A percentile compares a stretch with the other conserved stretches of the same genome.
These are phyloP conservation scores for Melangyna quadrimaculata DNA, from an alignment of 2,888 invertebrate genomes.

Conservation along the genomic window DNA sequence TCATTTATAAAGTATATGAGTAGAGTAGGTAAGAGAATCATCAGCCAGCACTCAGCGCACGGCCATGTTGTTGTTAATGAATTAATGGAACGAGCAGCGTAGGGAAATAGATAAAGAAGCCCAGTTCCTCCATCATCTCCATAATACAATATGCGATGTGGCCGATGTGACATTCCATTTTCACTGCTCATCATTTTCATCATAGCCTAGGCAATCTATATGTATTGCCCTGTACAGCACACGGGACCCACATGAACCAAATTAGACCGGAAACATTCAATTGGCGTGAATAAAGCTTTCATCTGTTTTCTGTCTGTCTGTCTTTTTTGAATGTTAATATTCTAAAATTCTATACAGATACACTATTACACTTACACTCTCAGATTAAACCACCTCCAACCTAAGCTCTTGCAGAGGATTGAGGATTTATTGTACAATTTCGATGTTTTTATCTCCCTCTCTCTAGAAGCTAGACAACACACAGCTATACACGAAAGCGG, in stretches of 20 bases:
- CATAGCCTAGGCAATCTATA: conserved; percentile 3
- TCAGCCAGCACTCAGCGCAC: conserved; percentile 28
- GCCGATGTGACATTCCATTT: conserved; percentile 47
- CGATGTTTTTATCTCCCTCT: conserved; percentile 31
- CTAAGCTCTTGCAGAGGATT: conserved; percentile 10
- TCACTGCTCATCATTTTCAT: conserved; percentile 46
- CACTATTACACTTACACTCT: neutral
- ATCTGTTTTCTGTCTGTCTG: conserved; percentile 50
- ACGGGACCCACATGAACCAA: conserved; percentile 68
- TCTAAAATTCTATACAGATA: neutral
- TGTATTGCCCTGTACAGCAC: conserved; percentile 2
- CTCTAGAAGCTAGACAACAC: conserved; percentile 40
- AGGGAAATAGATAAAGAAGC: conserved; percentile 22
- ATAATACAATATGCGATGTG: neutral
- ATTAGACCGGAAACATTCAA: conserved; percentile 71
- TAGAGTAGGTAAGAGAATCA: too few species aligned
- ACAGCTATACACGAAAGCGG: conserved; percentile 28
- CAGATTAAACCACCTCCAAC: neutral
- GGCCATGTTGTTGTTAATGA: conserved; percentile 57
- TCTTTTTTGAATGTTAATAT: neutral
- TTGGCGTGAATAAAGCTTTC: conserved; percentile 71
- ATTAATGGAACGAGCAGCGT: conserved; percentile 58
- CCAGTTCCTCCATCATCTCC: conserved; percentile 14
- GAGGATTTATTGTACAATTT: neutral
- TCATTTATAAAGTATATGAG: conserved; percentile 48